Evolutionary conservation across 2,888 invertebrate genomes (phyloP).

Genomic region (Chrysolina americana): DNA sequence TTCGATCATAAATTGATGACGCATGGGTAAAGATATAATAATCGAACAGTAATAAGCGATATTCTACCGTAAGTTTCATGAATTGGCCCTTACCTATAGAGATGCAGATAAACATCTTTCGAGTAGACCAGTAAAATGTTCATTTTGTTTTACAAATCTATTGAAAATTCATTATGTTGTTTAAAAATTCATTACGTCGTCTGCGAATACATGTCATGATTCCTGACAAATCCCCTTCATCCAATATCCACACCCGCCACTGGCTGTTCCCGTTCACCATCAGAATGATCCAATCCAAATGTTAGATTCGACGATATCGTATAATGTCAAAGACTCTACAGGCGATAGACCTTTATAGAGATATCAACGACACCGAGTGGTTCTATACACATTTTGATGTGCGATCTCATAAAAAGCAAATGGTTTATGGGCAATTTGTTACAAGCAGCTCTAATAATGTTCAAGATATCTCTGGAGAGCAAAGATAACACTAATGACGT

Average conservation of each 20-base stretch:
- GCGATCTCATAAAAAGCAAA: constrained; percentile 44
- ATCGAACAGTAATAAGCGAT: too few relatives aligned
- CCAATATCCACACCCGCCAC: background rate
- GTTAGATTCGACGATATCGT: constrained; percentile 49
- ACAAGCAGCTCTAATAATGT: constrained; percentile 43
- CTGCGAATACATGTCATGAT: too few relatives aligned
- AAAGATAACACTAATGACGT: constrained; percentile 35
- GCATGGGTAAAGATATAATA: too few relatives aligned
- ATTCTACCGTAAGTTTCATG: too few relatives aligned
- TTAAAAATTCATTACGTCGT: too few relatives aligned
- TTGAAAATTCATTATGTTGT: too few relatives aligned
- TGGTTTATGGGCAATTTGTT: constrained; percentile 46
- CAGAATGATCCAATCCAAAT: constrained; percentile 53
- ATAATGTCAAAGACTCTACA: constrained; percentile 38
- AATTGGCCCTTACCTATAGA: too few relatives aligned
- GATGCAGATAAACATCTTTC: too few relatives aligned
- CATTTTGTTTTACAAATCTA: too few relatives aligned
- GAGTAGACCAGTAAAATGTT: too few relatives aligned
- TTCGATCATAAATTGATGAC: too few relatives aligned
- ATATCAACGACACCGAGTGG: constrained; percentile 41
- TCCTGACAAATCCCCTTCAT: background rate
- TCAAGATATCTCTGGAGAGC: constrained; percentile 37
- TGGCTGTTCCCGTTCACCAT: constrained; percentile 37
- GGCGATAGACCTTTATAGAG: constrained; percentile 45
- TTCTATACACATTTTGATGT: constrained; percentile 44